Conservation (phyloP, 2,113 vertebrate genomes). For the Turnix velox region DNA sequence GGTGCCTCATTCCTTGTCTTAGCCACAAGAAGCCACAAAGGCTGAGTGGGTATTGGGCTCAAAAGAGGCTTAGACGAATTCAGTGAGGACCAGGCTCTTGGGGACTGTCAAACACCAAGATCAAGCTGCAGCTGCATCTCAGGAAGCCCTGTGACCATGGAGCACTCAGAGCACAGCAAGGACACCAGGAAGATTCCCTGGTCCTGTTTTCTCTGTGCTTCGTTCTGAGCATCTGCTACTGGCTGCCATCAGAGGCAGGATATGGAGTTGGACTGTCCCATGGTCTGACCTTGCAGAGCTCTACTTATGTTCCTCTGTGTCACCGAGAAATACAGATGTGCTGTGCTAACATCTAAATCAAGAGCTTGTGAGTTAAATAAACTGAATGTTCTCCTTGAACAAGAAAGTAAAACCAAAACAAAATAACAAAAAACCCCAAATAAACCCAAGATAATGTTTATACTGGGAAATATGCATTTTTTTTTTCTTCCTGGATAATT, state of each 20-base stretch:
- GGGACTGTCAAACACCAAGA: neutral
- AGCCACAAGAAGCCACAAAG: neutral
- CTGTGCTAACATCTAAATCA: slow-evolving; percentile 32
- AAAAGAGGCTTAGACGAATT: neutral
- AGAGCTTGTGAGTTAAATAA: too few relatives aligned
- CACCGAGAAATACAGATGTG: slow-evolving; percentile 33
- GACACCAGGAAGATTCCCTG: neutral
- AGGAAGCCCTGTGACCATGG: neutral
- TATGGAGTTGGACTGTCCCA: neutral
- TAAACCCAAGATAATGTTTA: slow-evolving; percentile 55
- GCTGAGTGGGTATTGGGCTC: neutral
- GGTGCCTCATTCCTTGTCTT: rapidly evolving
- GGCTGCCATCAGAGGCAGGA: neutral
- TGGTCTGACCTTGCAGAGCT: neutral
- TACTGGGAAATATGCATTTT: slow-evolving; percentile 39
- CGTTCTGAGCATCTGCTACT: slow-evolving; percentile 2
- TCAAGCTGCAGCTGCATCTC: neutral
- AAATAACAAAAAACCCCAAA: neutral
- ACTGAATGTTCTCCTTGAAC: slow-evolving; percentile 47
- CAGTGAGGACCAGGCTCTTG: neutral
- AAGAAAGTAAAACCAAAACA: neutral
- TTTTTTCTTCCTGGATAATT: slow-evolving; percentile 48
- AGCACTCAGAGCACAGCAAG: neutral
- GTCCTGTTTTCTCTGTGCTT: neutral
- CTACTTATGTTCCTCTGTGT: neutral